Base-by-base conservation (phyloP, 2,888 invertebrate species). In the Drosophila testacea region DNA sequence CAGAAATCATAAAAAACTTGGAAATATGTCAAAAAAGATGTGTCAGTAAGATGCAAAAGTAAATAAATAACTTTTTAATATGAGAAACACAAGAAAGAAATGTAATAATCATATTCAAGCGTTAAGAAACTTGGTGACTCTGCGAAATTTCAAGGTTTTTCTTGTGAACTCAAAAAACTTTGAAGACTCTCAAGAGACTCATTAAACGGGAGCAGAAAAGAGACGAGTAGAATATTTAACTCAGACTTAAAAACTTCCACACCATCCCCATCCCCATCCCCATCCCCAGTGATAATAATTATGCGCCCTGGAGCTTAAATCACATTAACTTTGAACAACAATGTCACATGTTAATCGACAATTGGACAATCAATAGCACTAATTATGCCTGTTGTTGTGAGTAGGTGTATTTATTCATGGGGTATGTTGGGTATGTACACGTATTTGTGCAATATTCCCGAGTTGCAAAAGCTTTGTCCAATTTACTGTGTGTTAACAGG, bases 11-110 rank as follows among this genome's bases (percentile, higher is more conserved):
- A 54, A 71, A 71, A 76, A 65, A 60, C 50, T 59, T 46, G 48
- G 36, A 16, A 36, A 50, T 47, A 60, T 48, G 55, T 50, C 73
- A 41, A 52, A 42, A 42, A 6, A 56, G 46, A 68, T 64, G 60
- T 60, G 67, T 66, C 61, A 54, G 64, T 44, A 52, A 32, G 41
- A 36, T 11, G 55, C 13, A 42, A 44, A 56, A 62, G 61, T 73
- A 64, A 52, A 69, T 56, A 73, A 76, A 78, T 59, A 73, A 69
- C 79, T 76, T 76, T 73, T 65, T 27, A 64, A 78, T 69, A 62
- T 13, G 60, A 34, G 28, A 48, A 42, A 47, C 38, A 59, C 34
- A 51, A 44, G 28, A 34, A 42, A 39, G 38, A 36, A 69, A 41
- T 60, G 51, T 64, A 47, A 73, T 74, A 78, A 74, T 63, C 61